These are phyloP conservation scores for Nothoprocta pentlandii DNA, from an alignment of 2,113 vertebrate species.

Conservation along the genomic window DNA sequence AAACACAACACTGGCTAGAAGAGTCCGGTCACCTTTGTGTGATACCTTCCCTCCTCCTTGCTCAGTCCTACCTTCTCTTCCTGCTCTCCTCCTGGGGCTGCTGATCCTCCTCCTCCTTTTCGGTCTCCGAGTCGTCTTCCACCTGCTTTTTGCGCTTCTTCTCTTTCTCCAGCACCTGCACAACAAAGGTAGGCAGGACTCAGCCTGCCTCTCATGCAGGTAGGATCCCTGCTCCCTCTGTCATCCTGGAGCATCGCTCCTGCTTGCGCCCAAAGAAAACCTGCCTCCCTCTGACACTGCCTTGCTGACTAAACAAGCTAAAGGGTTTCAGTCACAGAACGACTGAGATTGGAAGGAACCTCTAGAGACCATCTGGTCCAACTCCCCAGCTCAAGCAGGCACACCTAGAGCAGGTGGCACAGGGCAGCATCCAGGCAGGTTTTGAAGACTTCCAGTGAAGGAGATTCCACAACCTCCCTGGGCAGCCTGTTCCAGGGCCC, in stretches of 20 bases:
- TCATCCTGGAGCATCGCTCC: not conserved
- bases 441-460: no score
- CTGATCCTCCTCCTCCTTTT: conserved; percentile 76
- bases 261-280: not conserved
- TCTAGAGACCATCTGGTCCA: no score
- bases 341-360: no score
- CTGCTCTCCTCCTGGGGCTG: conserved; percentile 74
- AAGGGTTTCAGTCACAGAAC: not conserved
- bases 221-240: not conserved
- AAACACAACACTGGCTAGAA: not conserved
- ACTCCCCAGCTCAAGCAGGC: no score
- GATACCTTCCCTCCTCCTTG: fast-evolving
- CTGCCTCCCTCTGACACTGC: not conserved
- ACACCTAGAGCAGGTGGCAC: no score
- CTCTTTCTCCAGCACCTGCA: conserved; percentile 94
- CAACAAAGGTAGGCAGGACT: not conserved
- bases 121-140: conserved; percentile 80
- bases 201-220: not conserved
- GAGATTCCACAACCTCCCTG: no score
- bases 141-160: conserved; percentile 86
- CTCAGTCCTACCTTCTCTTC: conserved; percentile 82
- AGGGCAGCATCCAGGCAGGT: no score
- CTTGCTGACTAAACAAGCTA: not conserved
- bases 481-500: no score
- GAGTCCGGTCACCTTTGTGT: fast-evolving